Percentiles rank a stretch among this genome's conserved stretches.
phyloP scores from a whole-genome alignment of 2,888 invertebrate genomes.

The Acholoe squamosa region DNA sequence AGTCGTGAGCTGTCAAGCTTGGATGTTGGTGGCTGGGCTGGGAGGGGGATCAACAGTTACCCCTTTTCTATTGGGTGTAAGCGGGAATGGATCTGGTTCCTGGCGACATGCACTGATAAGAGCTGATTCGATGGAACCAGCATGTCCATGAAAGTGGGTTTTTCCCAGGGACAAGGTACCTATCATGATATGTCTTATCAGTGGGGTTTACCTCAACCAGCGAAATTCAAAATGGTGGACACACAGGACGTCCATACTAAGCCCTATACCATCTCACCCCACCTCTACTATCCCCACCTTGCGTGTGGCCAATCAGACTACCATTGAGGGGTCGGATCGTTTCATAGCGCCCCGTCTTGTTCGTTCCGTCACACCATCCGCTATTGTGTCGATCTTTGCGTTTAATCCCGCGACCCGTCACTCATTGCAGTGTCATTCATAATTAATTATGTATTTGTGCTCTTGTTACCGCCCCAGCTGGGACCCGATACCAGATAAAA shows the following conservation, averaged over 20 bases:
- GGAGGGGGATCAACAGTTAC: not conserved
- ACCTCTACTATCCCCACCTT: not conserved
- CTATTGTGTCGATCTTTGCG: constrained; percentile 2
- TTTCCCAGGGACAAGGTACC: too few species aligned
- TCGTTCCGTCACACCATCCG: not conserved
- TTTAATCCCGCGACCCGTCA: constrained; percentile 27
- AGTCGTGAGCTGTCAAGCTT: too few species aligned
- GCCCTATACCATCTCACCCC: too few species aligned
- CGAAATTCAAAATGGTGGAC: too few species aligned
- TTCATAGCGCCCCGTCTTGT: not conserved
- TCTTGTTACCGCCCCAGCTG: constrained; percentile 18
- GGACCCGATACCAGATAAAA: not conserved
- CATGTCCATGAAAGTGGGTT: too few species aligned
- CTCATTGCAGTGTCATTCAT: constrained; percentile 17
- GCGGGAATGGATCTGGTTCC: too few species aligned
- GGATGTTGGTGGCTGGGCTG: not conserved
- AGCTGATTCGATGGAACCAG: too few species aligned
- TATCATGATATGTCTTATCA: too few species aligned
- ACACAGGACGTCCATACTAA: too few species aligned
- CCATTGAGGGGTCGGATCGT: not conserved
- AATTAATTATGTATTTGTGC: constrained; percentile 29
- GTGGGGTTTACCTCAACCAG: too few species aligned
- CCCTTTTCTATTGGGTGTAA: not conserved
- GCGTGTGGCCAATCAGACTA: constrained; percentile 16
- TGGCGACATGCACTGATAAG: too few species aligned